Evolutionary conservation across 2,888 invertebrate species (phyloP).

Genomic region (Chalcis sispes): DNA sequence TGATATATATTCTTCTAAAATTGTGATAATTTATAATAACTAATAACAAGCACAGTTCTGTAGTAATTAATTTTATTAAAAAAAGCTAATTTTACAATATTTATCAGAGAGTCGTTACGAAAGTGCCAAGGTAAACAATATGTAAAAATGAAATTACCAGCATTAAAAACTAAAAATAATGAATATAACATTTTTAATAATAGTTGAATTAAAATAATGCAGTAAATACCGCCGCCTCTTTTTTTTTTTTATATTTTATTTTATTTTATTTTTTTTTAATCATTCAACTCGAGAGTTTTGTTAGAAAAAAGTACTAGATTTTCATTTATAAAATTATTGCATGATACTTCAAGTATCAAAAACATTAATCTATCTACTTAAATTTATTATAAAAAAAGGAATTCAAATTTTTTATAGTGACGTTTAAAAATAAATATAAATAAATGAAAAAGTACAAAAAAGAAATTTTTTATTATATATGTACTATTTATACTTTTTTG

Average conservation of each 20-base stretch:
- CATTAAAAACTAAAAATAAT: slow-evolving; percentile 14
- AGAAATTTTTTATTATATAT: background rate
- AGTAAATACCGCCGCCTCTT: slow-evolving; percentile 7
- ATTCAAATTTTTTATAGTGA: background rate
- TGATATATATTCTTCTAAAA: no score
- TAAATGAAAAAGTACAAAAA: slow-evolving; percentile 45
- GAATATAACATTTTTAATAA: slow-evolving; percentile 26
- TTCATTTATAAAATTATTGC: no score
- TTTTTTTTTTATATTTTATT: background rate
- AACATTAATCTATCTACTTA: no score
- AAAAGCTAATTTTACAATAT: slow-evolving; percentile 47
- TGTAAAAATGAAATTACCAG: slow-evolving; percentile 26
- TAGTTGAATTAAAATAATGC: slow-evolving; percentile 6
- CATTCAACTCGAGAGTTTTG: no score
- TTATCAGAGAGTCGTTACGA: slow-evolving; percentile 13
- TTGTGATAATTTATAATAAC: no score
- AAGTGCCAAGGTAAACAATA: slow-evolving; percentile 28
- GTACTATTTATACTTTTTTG: slow-evolving; percentile 14
- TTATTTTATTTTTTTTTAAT: background rate
- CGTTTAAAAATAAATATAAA: slow-evolving; percentile 32
- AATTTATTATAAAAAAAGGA: background rate
- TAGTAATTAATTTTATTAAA: slow-evolving; percentile 46
- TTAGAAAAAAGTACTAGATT: no score
- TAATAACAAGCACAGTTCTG: no score
- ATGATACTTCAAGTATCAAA: no score